phyloP scores from a whole-genome alignment of 2,113 vertebrate genomes.

The Meleagris gallopavo region DNA sequence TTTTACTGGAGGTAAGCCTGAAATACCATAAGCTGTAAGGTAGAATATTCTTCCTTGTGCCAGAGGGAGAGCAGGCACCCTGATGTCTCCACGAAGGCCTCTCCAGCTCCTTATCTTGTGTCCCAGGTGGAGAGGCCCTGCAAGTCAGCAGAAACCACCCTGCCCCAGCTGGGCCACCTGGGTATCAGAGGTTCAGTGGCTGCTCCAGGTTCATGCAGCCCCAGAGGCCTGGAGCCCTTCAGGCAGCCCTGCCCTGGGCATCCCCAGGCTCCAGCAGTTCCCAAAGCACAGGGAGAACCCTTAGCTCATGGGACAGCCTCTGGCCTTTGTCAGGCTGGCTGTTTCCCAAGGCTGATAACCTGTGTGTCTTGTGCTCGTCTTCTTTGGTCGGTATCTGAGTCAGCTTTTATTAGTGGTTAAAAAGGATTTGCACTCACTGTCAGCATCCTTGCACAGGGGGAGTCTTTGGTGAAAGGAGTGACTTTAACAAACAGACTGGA shows the following conservation, averaged over 20 bases:
- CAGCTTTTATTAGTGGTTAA: neutral
- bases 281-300: neutral
- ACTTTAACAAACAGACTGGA: neutral
- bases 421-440: neutral
- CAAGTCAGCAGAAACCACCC: neutral
- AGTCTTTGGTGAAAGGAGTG: neutral
- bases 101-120: neutral
- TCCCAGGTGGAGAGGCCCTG: accelerated
- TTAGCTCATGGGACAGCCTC: neutral
- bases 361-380: neutral
- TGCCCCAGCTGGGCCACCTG: neutral
- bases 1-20: neutral
- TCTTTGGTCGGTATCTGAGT: neutral
- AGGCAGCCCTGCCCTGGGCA: neutral
- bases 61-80: neutral
- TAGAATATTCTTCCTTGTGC: neutral
- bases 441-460: neutral
- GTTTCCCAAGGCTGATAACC: neutral
- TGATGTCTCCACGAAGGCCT: neutral
- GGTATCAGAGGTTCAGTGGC: accelerated
- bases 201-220: accelerated
- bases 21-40: neutral
- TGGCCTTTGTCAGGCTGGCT: neutral
- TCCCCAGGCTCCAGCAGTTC: neutral
- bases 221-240: neutral